Evolutionary conservation across 2,888 invertebrate genomes (phyloP).

Genomic region (Acrobasis repandana): DNA sequence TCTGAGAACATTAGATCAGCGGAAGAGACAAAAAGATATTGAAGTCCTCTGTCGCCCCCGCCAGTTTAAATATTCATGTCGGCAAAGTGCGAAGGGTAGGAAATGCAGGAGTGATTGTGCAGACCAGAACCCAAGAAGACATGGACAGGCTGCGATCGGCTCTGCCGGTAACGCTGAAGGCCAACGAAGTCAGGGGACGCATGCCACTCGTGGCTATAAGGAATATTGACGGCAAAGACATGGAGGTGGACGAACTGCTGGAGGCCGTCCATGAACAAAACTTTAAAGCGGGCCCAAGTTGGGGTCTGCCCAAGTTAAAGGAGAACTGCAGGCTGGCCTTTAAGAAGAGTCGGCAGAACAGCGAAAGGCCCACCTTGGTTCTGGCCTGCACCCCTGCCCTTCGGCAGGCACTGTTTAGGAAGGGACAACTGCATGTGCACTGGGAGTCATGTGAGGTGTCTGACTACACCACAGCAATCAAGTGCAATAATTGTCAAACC

Average conservation of each 20-base stretch:
- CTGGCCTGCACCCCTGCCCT: slow-evolving; percentile 18
- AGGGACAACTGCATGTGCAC: background rate
- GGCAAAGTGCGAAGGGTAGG: too few species aligned
- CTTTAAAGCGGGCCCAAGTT: background rate
- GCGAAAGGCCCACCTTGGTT: slow-evolving; percentile 3
- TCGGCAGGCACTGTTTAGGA: background rate
- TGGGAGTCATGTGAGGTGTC: slow-evolving; percentile 15
- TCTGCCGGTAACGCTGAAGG: background rate
- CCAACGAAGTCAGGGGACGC: background rate
- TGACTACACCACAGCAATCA: slow-evolving; percentile 26
- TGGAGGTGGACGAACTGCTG: background rate
- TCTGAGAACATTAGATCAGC: background rate
- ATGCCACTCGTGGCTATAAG: slow-evolving; percentile 11
- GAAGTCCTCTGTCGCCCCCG: background rate
- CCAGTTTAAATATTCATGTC: background rate
- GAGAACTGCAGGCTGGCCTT: slow-evolving; percentile 5
- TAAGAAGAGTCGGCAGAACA: background rate
- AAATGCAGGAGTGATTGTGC: too few species aligned
- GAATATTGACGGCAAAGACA: background rate
- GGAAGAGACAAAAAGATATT: slow-evolving; percentile 26
- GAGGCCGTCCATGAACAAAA: background rate
- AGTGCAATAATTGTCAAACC: slow-evolving; percentile 42
- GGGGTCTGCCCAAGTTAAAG: background rate
- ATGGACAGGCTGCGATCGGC: background rate
- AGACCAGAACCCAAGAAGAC: too few species aligned